These are phyloP conservation scores for Grammomys surdaster DNA, from an alignment of 2,113 vertebrate species.

Conservation along the genomic window DNA sequence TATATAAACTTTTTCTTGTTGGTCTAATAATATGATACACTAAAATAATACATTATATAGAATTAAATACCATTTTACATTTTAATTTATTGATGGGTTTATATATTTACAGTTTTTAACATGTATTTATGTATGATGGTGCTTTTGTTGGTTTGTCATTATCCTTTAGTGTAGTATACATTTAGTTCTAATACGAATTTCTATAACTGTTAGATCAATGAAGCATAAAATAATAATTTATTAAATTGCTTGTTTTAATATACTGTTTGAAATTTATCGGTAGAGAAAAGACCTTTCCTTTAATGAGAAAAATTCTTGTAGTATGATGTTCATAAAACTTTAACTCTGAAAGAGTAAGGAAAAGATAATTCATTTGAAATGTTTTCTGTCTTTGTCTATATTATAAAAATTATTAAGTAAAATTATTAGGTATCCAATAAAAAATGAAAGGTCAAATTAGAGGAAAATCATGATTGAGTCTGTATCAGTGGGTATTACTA, in stretches of 20 bases:
- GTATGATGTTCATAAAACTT: conserved; percentile 47
- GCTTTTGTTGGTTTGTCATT: conserved; percentile 4
- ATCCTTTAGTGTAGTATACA: background rate
- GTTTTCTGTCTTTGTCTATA: conserved; percentile 33
- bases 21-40: background rate
- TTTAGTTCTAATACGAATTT: background rate
- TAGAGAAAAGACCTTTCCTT: conserved; percentile 42
- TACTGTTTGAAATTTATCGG: conserved; percentile 58
- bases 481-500: background rate
- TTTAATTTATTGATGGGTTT: conserved; percentile 13
- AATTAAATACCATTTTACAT: background rate
- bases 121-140: background rate
- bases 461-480: background rate
- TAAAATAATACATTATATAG: background rate
- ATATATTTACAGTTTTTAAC: background rate
- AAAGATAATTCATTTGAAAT: conserved; percentile 53
- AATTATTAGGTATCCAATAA: background rate
- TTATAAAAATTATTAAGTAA: conserved; percentile 38
- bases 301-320: conserved; percentile 37
- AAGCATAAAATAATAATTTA: conserved; percentile 10
- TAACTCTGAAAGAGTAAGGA: conserved; percentile 17
- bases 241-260: conserved; percentile 16
- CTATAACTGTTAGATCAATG: conserved; percentile 18
- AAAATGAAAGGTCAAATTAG: conserved; percentile 21
- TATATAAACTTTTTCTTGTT: background rate